phyloP scores from a whole-genome alignment of 2,113 vertebrate species.

The Motacilla alba region DNA sequence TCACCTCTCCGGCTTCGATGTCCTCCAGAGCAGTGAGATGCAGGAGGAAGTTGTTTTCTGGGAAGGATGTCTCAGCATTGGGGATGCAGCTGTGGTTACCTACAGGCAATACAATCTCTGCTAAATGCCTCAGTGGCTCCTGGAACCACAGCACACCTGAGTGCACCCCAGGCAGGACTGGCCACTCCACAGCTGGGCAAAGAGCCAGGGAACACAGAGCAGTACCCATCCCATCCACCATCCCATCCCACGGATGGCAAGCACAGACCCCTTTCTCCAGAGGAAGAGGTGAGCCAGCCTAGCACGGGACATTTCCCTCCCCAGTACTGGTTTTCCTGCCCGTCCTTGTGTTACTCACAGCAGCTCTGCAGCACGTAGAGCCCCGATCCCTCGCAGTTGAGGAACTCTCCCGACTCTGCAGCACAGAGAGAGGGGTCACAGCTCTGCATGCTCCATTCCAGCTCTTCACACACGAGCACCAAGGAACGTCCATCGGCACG shows the following conservation, averaged over 20 bases:
- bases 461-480: fast-evolving
- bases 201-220: background rate
- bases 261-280: background rate
- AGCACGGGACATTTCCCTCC: background rate
- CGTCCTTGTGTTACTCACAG: slow-evolving; percentile 79
- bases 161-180: background rate
- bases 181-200: background rate
- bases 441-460: fast-evolving
- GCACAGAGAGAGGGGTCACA: background rate
- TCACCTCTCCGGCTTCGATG: slow-evolving; percentile 92
- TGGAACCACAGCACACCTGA: fast-evolving
- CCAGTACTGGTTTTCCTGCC: background rate
- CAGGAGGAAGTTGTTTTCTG: slow-evolving; percentile 93
- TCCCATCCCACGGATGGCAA: background rate
- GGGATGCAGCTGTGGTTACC: slow-evolving; percentile 98
- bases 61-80: slow-evolving; percentile 93
- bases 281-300: background rate
- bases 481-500: fast-evolving
- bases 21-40: slow-evolving; percentile 89
- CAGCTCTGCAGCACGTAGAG: slow-evolving; percentile 97
- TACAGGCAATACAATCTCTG: background rate
- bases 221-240: background rate
- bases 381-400: slow-evolving; percentile 98
- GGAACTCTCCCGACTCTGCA: slow-evolving; percentile 93
- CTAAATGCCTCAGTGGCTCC: background rate